Conservation (phyloP, 2,113 vertebrate genomes). For the Sander vitreus region DNA sequence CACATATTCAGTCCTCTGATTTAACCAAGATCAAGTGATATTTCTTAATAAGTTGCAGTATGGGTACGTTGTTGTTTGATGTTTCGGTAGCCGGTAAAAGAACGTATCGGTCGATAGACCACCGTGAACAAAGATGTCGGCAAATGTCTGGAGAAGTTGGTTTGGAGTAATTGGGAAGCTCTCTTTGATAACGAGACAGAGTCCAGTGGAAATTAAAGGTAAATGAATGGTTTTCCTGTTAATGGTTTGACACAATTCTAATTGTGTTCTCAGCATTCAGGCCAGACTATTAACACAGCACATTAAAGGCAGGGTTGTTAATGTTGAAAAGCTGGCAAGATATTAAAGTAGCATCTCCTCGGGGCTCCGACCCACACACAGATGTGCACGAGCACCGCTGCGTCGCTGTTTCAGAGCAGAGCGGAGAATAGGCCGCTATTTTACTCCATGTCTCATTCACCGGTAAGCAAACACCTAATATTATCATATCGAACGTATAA, state of each 20-base stretch:
- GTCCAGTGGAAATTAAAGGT: conserved; percentile 11
- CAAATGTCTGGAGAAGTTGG: background rate
- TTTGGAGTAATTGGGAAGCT: conserved; percentile 20
- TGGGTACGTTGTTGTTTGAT: conserved; percentile 9
- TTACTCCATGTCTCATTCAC: too few species aligned
- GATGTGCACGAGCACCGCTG: too few species aligned
- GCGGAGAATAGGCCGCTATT: too few species aligned
- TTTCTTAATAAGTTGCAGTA: conserved; percentile 5
- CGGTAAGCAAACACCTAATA: too few species aligned
- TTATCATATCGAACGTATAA: too few species aligned
- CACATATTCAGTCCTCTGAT: conserved; percentile 17
- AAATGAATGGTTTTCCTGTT: conserved; percentile 6
- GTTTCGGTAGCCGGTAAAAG: background rate
- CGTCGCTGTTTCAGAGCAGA: too few species aligned
- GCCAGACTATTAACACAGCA: background rate
- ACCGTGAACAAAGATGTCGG: conserved; percentile 3
- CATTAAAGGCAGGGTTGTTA: background rate
- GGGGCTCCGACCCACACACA: too few species aligned
- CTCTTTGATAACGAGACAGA: conserved; percentile 16
- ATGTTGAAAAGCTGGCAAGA: too few species aligned
- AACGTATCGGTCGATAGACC: background rate
- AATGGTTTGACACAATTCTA: conserved; percentile 20
- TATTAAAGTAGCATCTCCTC: too few species aligned
- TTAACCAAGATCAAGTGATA: conserved; percentile 8
- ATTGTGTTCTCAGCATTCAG: conserved; percentile 3